Conservation (phyloP, 2,888 invertebrate species). For the Rosalia funebris region DNA sequence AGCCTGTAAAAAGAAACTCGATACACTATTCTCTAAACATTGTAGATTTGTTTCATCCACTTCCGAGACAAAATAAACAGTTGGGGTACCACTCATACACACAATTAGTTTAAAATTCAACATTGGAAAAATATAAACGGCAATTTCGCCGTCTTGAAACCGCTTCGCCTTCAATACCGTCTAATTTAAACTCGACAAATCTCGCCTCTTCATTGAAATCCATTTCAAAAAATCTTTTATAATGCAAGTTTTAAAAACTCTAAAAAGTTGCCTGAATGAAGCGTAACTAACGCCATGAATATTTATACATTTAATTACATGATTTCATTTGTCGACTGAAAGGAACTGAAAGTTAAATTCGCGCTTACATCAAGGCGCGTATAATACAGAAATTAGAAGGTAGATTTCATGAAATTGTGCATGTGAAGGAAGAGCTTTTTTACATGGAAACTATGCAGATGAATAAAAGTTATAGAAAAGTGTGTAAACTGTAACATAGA, state of each 20-base stretch:
- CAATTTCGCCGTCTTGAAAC: conserved; percentile 56
- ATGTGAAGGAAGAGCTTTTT: too few species aligned
- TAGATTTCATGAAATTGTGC: conserved; percentile 1
- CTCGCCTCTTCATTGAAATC: conserved; percentile 56
- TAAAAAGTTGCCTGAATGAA: conserved; percentile 56
- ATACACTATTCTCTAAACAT: too few species aligned
- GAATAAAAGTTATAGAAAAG: too few species aligned
- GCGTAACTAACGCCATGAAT: conserved; percentile 58
- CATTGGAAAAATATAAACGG: conserved; percentile 58
- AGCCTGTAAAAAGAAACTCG: too few species aligned
- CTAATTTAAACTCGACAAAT: conserved; percentile 58
- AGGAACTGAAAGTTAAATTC: conserved; percentile 19
- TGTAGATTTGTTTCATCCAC: too few species aligned
- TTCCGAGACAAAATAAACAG: conserved; percentile 7
- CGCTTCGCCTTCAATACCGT: conserved; percentile 56
- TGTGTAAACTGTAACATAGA: too few species aligned
- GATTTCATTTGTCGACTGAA: conserved; percentile 30
- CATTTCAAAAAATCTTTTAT: conserved; percentile 55
- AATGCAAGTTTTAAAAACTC: conserved; percentile 55
- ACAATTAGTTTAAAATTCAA: conserved; percentile 53
- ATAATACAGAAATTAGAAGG: conserved; percentile 17
- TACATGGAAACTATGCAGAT: too few species aligned
- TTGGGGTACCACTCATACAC: conserved; percentile 32
- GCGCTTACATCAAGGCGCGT: too few species aligned
- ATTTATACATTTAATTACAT: conserved; percentile 55